Evolutionary conservation across 2,113 vertebrate genomes (phyloP), one percentile per base, ranked within the genome.

Genomic region (Oncorhynchus clarkii): DNA sequence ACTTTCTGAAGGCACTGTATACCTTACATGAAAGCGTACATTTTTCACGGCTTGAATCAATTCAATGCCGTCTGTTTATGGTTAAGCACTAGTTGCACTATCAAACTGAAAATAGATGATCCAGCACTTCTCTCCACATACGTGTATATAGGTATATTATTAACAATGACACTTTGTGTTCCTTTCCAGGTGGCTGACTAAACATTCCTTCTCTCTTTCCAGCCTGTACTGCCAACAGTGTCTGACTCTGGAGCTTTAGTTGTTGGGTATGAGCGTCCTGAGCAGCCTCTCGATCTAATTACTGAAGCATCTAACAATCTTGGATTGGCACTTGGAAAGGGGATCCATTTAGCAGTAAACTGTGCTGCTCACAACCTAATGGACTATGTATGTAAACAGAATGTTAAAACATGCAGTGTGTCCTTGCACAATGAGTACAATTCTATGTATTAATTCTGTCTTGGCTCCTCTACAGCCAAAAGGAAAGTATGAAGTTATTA

Each of bases 401-500:
- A 59, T 5, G 7, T 48, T 70, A 18, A 70, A 13, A 9, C 39
- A 16, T 39, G 27, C 5, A 67, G 39, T 45, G 39, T 45, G 34
- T 2, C 39, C 39, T 9, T 45, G 9, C 39, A 45, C 39, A 45
- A 45, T 12, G 39, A 45, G 39, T 54, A 54, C 51, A 54, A 54
- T 45, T 45, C 2, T 11, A 45, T 45, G 9, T 45, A 12, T 45
- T 45, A 3, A 45, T 45, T 45, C 0, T 45, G 9, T 45, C 9
- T 5, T 67, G 22, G 75, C 72, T 82, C 64, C 81, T 3, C 45
- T 1, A 64, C 80, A 99, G 97, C 85, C 69, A 16, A 96, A 90
- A 89, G 95, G 94, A 8, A 97, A 95, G 87, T 98, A 99, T 2
- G 96, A 98, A 84, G 88, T 96, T 45, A 67, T 90, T 29, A 72